Evolutionary conservation across 2,888 invertebrate species (phyloP).

Genomic region (Theodoxus fluviatilis): DNA sequence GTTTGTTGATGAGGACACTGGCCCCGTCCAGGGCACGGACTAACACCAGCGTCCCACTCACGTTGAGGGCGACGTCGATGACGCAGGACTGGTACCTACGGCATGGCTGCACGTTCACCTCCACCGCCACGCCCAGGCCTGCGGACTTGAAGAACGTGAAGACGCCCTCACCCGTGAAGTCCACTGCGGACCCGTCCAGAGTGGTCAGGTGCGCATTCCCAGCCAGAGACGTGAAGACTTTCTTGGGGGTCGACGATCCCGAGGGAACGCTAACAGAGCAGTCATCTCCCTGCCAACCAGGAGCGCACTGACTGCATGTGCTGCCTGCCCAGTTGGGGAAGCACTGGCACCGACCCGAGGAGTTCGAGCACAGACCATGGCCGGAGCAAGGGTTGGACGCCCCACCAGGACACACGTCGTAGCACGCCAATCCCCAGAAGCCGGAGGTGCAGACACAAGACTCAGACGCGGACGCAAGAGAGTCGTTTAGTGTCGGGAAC

Average conservation of each 20-base stretch:
- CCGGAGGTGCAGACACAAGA: slow-evolving; percentile 39
- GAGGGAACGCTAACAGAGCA: slow-evolving; percentile 36
- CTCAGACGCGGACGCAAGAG: background rate
- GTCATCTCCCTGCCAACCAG: slow-evolving; percentile 39
- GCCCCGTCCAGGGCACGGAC: slow-evolving; percentile 25
- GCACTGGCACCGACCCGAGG: slow-evolving; percentile 41
- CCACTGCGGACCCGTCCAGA: slow-evolving; percentile 42
- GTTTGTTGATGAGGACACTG: no score
- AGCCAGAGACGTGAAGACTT: slow-evolving; percentile 32
- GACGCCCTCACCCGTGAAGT: slow-evolving; percentile 33
- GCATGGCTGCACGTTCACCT: slow-evolving; percentile 32
- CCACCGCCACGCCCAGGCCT: slow-evolving; percentile 21
- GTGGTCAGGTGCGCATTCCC: slow-evolving; percentile 39
- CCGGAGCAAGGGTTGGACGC: slow-evolving; percentile 36
- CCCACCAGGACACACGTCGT: slow-evolving; percentile 42
- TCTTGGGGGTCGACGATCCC: background rate
- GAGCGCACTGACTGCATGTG: slow-evolving; percentile 37
- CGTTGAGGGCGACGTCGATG: slow-evolving; percentile 27
- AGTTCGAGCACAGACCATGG: slow-evolving; percentile 38
- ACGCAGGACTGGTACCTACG: slow-evolving; percentile 30
- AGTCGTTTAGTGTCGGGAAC: slow-evolving; percentile 17
- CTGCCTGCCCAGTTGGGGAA: slow-evolving; percentile 35
- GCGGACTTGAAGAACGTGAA: slow-evolving; percentile 27
- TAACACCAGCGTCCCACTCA: slow-evolving; percentile 23
- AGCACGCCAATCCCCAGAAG: slow-evolving; percentile 41